Evolutionary conservation across 2,888 invertebrate genomes (phyloP), one percentile per base, ranked within the genome.

Genomic region (Ichneumon xanthorius): DNA sequence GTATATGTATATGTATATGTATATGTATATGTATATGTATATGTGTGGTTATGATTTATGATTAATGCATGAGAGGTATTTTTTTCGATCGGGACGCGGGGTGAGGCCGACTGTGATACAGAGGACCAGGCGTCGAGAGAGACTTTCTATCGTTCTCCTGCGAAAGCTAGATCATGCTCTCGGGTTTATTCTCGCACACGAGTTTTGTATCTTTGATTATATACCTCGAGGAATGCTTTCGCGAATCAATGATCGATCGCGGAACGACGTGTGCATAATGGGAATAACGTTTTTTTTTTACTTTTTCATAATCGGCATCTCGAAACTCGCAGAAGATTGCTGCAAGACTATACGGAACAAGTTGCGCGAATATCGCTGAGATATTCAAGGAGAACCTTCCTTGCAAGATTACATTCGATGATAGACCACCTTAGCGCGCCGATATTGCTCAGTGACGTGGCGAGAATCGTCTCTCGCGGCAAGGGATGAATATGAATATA

Each of bases 1-100:
- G 45, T 45, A 37, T 67, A 48, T 58, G 58, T 30, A 37, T 61
- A 68, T 71, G 58, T 50, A 26, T 26, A 26, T 26, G 26, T 26
- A 2, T 26, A 2, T 26, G 1, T 26, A 2, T 26, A 2, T 2
- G 45, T 26, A 50, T 19, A 33, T 19, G 53, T 45, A 30, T 67
- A 48, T 58, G 65, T 71, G 67, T 50, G 71, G 58, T 81, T 85
- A 79, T 86, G 85, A 88, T 86, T 83, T 84, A 91, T 92, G 92
- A 92, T 92, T 92, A 92, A 92, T 92, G 92, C 91, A 92, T 92
- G 92, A 92, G 92, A 90, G 90, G 91, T 89, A 92, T 91, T 91
- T 92, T 91, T 91, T 87, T 91, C 89, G 90, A 91, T 88, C 89
- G 84, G 84, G 67, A 58, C 75, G 81, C 82, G 67, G 82, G 82